phyloP scores from a whole-genome alignment of 1,140 invertebrate genomes.

The Drosophila truncata region DNA sequence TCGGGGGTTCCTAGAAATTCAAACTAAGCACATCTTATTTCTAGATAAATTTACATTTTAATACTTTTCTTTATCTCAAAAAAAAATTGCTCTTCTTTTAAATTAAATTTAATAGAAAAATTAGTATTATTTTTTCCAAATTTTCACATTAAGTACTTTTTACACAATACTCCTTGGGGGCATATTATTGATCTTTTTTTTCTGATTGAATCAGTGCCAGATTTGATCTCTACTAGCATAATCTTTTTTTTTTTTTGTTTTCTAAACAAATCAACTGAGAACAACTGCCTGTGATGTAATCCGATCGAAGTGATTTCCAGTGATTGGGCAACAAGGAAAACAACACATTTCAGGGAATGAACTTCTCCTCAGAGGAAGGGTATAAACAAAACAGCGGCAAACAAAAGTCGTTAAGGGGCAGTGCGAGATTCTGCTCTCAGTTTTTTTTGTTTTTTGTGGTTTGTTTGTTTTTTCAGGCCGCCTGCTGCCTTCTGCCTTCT shows the following conservation, averaged over 20 bases:
- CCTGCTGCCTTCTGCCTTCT: constrained; percentile 26
- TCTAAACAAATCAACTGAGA: constrained; percentile 14
- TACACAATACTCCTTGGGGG: not conserved
- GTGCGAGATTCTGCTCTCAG: not conserved
- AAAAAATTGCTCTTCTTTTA: too few species aligned
- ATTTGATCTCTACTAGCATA: not conserved
- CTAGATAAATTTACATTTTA: too few species aligned
- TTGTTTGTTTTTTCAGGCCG: constrained; percentile 58
- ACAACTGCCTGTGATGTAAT: constrained; percentile 8
- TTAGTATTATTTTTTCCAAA: too few species aligned
- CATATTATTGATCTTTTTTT: too few species aligned
- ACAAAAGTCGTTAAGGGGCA: constrained; percentile 69
- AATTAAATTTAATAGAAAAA: too few species aligned
- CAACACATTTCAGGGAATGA: not conserved
- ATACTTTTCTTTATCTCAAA: too few species aligned
- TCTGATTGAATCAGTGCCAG: not conserved
- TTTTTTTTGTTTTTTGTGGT: constrained; percentile 5
- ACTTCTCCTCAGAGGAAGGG: constrained; percentile 14
- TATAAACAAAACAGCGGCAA: constrained; percentile 45
- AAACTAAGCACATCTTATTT: too few species aligned
- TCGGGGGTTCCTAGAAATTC: too few species aligned
- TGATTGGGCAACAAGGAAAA: constrained; percentile 31
- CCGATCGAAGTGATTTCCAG: constrained; percentile 13
- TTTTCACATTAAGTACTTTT: not conserved
- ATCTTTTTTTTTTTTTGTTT: constrained; percentile 5